These are phyloP conservation scores for Neopipo cinnamomea DNA, from an alignment of 2,113 vertebrate genomes.

Conservation along the genomic window DNA sequence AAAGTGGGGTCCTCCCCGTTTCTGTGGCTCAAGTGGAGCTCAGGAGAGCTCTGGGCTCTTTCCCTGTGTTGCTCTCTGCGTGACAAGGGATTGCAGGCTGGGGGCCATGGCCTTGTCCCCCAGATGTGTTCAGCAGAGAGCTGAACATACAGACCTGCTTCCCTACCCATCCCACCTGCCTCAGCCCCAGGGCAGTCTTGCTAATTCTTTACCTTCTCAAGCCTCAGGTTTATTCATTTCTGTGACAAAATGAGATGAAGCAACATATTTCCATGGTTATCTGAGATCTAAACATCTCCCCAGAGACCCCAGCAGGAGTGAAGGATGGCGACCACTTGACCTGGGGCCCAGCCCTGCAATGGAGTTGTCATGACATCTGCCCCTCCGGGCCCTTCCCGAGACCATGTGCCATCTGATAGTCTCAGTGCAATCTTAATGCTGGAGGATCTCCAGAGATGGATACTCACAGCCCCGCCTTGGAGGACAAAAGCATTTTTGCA, in stretches of 20 bases:
- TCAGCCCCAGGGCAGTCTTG: not conserved
- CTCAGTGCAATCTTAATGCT: not conserved
- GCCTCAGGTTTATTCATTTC: not conserved
- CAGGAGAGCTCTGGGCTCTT: not conserved
- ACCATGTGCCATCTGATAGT: not conserved
- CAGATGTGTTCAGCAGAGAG: not conserved
- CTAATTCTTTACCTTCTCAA: not conserved
- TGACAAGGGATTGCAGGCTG: not conserved
- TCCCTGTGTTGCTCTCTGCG: too few species aligned
- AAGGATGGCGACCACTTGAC: not conserved
- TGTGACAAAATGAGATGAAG: not conserved
- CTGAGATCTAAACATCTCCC: not conserved
- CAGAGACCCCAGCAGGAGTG: not conserved
- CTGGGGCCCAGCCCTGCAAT: not conserved
- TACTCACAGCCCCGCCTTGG: fast-evolving
- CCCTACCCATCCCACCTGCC: fast-evolving
- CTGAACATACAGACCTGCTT: not conserved
- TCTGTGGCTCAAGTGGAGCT: not conserved
- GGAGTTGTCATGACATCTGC: not conserved
- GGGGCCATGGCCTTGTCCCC: too few species aligned
- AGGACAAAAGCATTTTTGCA: not conserved
- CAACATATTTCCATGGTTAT: not conserved
- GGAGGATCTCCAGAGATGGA: not conserved
- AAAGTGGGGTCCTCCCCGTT: not conserved
- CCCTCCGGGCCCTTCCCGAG: not conserved